These are phyloP conservation scores for Antheraea yamamai DNA, from an alignment of 2,888 invertebrate species.

Conservation along the genomic window DNA sequence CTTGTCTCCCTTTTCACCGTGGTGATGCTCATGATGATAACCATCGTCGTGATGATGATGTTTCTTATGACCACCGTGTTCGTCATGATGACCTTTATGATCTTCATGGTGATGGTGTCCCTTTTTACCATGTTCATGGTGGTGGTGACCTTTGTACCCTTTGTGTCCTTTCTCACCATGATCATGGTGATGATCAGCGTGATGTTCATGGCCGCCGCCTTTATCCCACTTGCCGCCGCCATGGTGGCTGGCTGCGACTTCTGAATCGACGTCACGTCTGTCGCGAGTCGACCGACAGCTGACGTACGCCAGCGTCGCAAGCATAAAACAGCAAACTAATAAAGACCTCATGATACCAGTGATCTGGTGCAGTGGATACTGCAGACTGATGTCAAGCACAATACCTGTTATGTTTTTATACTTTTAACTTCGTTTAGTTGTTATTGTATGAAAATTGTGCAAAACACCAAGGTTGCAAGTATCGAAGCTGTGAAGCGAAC, in stretches of 20 bases:
- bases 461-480: conserved; percentile 74
- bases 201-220: conserved; percentile 86
- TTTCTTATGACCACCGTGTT: conserved; percentile 85
- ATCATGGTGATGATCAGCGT: conserved; percentile 84
- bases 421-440: conserved; percentile 57
- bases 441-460: conserved; percentile 75
- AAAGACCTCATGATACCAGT: conserved; percentile 67
- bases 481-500: conserved; percentile 48
- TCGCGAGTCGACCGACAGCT: conserved; percentile 77
- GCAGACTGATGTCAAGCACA: conserved; percentile 63
- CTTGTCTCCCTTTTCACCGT: conserved; percentile 85
- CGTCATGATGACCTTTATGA: conserved; percentile 83
- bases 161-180: conserved; percentile 88
- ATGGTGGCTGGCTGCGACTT: conserved; percentile 74
- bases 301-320: conserved; percentile 78
- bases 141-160: conserved; percentile 86
- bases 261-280: conserved; percentile 78
- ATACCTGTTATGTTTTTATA: conserved; percentile 69
- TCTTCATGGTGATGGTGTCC: conserved; percentile 88
- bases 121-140: conserved; percentile 86
- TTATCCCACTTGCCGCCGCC: conserved; percentile 77
- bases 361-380: conserved; percentile 52
- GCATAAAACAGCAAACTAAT: conserved; percentile 66
- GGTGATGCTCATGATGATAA: conserved; percentile 84
- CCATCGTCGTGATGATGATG: conserved; percentile 86